Percentiles rank a stretch among this genome's conserved stretches.
Evolutionary conservation across 1,140 invertebrate genomes (phyloP).

Genomic region (Nomia melanderi): DNA sequence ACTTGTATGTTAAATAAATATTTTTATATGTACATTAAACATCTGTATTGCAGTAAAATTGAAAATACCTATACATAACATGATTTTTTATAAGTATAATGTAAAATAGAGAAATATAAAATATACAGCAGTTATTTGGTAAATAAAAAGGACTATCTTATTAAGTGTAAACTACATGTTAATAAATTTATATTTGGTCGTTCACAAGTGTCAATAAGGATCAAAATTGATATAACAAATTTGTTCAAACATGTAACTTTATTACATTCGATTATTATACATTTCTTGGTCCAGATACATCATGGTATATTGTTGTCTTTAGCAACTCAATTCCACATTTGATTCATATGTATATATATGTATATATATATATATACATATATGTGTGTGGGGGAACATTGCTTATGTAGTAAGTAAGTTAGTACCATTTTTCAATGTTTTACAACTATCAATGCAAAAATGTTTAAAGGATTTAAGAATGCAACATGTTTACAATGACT

Average conservation of each 20-base stretch:
- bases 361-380: no score
- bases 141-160: no score
- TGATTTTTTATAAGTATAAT: conserved; percentile 12
- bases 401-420: conserved; percentile 25
- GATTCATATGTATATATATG: conserved; percentile 41
- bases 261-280: conserved; percentile 57
- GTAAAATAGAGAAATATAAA: conserved; percentile 21
- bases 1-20: conserved; percentile 90
- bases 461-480: background rate
- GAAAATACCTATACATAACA: background rate
- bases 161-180: no score
- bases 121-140: conserved; percentile 27
- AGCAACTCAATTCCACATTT: conserved; percentile 54
- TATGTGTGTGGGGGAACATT: conserved; percentile 22
- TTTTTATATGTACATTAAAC: background rate
- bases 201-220: no score
- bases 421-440: conserved; percentile 29
- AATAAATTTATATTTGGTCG: no score
- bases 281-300: conserved; percentile 64
- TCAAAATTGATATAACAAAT: conserved; percentile 22
- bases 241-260: conserved; percentile 50
- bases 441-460: conserved; percentile 4
- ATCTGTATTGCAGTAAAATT: background rate
- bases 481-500: background rate
- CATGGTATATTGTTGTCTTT: conserved; percentile 46